Conservation (phyloP, 1,140 invertebrate genomes). For the Trichomalopsis sarcophagae region DNA sequence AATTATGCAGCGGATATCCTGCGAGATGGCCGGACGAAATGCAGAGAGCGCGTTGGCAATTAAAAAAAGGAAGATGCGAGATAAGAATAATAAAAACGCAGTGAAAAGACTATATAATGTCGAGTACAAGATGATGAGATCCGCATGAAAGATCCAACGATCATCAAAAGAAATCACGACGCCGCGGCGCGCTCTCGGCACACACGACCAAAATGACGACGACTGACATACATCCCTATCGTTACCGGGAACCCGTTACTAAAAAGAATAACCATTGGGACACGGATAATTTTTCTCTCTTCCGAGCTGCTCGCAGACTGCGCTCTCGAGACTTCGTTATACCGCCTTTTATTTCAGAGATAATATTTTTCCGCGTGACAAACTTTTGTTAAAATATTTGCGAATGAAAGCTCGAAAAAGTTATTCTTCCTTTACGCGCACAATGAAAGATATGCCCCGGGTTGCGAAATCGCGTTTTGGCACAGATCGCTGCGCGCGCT, state of each 20-base stretch:
- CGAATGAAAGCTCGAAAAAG: not conserved
- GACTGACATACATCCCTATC: not conserved
- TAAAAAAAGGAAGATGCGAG: not conserved
- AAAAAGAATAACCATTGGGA: not conserved
- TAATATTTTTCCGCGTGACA: too few relatives aligned
- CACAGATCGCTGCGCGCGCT: not conserved
- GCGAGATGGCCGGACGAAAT: not conserved
- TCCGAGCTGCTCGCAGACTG: too few relatives aligned
- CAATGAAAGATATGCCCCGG: not conserved
- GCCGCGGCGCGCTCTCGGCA: too few relatives aligned
- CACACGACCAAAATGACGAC: too few relatives aligned
- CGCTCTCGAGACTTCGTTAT: too few relatives aligned
- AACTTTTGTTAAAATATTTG: too few relatives aligned
- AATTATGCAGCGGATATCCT: conserved; percentile 5
- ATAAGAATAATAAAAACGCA: conserved; percentile 28
- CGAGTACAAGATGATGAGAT: not conserved
- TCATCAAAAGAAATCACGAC: not conserved
- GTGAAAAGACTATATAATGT: not conserved
- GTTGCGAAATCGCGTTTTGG: not conserved
- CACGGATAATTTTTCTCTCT: too few relatives aligned
- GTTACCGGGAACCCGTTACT: conserved; percentile 6
- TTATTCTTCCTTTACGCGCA: not conserved
- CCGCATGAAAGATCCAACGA: not conserved
- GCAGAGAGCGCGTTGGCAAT: not conserved
- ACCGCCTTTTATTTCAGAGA: too few relatives aligned